Conservation (phyloP, 2,797 vertebrate genomes). For the Schizothorax lantsangensis region DNA sequence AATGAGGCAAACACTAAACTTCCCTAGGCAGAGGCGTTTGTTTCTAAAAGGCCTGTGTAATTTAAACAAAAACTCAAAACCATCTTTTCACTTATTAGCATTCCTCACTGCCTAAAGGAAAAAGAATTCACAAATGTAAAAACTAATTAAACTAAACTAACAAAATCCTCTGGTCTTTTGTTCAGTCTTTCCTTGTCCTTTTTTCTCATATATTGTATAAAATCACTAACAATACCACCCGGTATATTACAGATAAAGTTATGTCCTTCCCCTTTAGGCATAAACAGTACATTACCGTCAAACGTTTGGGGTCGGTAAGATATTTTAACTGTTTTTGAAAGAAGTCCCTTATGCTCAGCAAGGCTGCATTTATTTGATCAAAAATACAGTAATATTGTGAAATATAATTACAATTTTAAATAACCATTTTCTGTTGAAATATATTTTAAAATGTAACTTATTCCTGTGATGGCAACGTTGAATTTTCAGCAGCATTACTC, state of each 20-base stretch:
- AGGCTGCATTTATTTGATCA: constrained; percentile 3
- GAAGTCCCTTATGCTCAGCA: background rate
- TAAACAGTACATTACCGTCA: background rate
- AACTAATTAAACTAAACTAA: constrained; percentile 65
- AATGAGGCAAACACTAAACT: constrained; percentile 39
- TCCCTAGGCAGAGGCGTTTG: constrained; percentile 47
- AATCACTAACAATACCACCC: background rate
- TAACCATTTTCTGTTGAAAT: background rate
- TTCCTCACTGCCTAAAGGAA: constrained; percentile 50
- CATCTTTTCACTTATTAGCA: constrained; percentile 43
- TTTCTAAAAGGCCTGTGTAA: constrained; percentile 58
- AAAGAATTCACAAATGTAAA: constrained; percentile 63
- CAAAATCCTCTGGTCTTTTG: constrained; percentile 46
- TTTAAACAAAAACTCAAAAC: constrained; percentile 56
- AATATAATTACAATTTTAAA: background rate
- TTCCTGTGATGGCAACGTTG: background rate
- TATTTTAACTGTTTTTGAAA: background rate
- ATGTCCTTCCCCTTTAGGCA: constrained; percentile 11
- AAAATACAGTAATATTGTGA: background rate
- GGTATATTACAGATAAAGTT: background rate
- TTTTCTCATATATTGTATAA: constrained; percentile 1
- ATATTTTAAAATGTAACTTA: background rate
- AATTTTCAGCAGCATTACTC: background rate
- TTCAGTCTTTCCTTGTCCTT: constrained; percentile 17
- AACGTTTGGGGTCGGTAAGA: background rate